phyloP scores from a whole-genome alignment of 2,113 vertebrate species.

The Pseudorasbora parva region DNA sequence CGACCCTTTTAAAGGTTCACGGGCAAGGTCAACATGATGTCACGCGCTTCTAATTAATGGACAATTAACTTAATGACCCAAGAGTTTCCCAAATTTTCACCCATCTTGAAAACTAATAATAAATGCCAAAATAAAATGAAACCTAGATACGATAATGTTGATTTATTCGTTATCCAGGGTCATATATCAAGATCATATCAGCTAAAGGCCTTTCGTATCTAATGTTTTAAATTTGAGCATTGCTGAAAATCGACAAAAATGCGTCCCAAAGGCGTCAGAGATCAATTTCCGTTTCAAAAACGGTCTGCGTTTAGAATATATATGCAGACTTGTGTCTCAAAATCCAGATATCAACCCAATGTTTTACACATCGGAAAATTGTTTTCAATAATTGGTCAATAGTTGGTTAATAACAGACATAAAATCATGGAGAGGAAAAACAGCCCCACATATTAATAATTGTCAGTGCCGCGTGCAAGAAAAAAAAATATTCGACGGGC shows the following conservation, averaged over 20 bases:
- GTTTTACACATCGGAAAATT: not conserved
- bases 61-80: conserved; percentile 68
- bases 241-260: not conserved
- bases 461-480: conserved; percentile 54
- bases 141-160: not conserved
- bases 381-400: too few species aligned
- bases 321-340: not conserved
- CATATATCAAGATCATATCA: not conserved
- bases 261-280: not conserved
- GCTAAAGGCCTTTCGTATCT: not conserved
- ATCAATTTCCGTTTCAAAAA: conserved; percentile 1
- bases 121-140: not conserved
- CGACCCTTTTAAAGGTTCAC: conserved; percentile 75
- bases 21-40: conserved; percentile 67
- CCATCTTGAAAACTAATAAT: conserved; percentile 5
- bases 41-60: conserved; percentile 70
- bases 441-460: conserved; percentile 71
- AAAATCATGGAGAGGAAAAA: not conserved
- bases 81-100: conserved; percentile 22
- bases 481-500: conserved; percentile 18
- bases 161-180: not conserved
- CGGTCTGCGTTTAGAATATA: not conserved
- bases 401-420: not conserved
- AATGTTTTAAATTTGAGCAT: not conserved
- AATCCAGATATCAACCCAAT: conserved; percentile 20